These are phyloP conservation scores for Neosilurus mollespiculum DNA, from an alignment of 2,797 vertebrate genomes.

Conservation along the genomic window DNA sequence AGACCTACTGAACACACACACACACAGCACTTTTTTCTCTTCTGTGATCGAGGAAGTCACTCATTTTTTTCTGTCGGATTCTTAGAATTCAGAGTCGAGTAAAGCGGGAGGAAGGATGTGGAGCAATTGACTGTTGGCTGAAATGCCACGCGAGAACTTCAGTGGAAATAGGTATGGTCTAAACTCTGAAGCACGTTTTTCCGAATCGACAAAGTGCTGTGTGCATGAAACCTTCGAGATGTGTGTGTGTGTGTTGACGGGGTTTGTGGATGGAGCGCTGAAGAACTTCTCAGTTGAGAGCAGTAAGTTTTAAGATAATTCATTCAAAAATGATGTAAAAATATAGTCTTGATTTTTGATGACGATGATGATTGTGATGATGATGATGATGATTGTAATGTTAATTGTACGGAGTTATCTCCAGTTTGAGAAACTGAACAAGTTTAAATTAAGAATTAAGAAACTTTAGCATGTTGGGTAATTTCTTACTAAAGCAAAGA, in stretches of 20 bases:
- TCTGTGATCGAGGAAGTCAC: constrained; percentile 58
- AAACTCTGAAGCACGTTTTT: constrained; percentile 30
- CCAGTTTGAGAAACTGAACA: neutral
- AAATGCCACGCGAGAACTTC: constrained; percentile 44
- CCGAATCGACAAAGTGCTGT: constrained; percentile 37
- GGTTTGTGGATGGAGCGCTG: neutral
- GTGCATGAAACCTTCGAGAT: constrained; percentile 34
- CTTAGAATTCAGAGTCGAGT: constrained; percentile 59
- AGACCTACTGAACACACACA: constrained; percentile 6
- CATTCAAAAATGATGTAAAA: neutral
- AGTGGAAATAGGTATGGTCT: constrained; percentile 51
- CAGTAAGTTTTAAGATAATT: constrained; percentile 30
- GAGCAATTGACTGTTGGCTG: constrained; percentile 50
- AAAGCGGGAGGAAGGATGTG: constrained; percentile 63
- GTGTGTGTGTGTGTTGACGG: neutral
- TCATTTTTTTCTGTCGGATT: constrained; percentile 51
- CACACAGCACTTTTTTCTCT: neutral
- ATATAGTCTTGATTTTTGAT: neutral
- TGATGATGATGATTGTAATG: neutral
- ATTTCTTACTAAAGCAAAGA: neutral
- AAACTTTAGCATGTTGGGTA: neutral
- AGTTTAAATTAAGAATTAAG: neutral
- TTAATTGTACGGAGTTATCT: neutral
- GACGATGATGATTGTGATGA: neutral
- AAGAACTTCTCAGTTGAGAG: neutral